phyloP scores from a whole-genome alignment of 2,113 vertebrate species.

The Cyphomyrus discorhynchus region DNA sequence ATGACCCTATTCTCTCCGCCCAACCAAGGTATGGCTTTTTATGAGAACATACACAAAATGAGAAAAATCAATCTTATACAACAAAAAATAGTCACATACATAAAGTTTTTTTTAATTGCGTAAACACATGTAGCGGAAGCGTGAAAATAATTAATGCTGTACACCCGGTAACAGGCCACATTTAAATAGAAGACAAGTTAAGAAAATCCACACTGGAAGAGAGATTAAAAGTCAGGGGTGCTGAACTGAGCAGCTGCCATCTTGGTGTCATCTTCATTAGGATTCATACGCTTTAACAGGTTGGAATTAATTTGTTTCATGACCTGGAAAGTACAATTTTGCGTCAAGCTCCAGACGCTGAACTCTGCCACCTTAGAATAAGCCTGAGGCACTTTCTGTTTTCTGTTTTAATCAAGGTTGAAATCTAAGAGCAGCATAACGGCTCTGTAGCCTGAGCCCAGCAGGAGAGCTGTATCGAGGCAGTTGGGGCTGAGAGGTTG shows the following conservation, averaged over 20 bases:
- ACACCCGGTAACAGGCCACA: background rate
- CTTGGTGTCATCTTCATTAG: background rate
- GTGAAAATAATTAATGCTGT: background rate
- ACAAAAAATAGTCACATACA: background rate
- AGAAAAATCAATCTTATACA: background rate
- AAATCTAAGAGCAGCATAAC: background rate
- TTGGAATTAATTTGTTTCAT: slow-evolving; percentile 8
- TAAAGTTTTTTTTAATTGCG: background rate
- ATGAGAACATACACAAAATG: background rate
- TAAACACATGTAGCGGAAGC: background rate
- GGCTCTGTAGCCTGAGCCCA: background rate
- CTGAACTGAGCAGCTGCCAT: background rate
- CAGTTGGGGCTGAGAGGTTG: background rate
- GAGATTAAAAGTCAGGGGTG: background rate
- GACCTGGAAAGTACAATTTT: slow-evolving; percentile 4
- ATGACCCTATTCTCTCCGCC: background rate
- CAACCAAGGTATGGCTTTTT: background rate
- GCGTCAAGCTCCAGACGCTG: background rate
- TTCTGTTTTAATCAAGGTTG: slow-evolving; percentile 1
- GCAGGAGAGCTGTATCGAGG: background rate
- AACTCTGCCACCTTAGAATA: background rate
- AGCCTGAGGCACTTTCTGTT: background rate
- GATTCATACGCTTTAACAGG: background rate
- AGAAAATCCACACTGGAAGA: background rate
- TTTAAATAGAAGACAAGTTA: background rate